Percentiles rank a stretch among this genome's conserved stretches.
These are phyloP conservation scores for Dryobota labecula DNA, from an alignment of 2,888 invertebrate species.

Conservation along the genomic window DNA sequence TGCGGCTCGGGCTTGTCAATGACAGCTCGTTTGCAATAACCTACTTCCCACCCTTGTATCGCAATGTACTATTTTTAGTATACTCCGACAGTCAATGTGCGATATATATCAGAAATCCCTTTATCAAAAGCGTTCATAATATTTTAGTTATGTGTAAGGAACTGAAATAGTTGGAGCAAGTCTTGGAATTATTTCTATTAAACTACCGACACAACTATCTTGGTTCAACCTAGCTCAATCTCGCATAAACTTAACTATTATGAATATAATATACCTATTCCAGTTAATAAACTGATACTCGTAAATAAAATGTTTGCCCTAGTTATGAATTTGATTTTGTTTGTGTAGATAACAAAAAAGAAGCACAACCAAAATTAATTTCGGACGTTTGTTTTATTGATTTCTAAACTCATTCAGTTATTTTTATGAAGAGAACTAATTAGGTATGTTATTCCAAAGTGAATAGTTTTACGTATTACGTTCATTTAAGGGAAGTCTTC, in stretches of 20 bases:
- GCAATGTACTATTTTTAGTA: too few species aligned
- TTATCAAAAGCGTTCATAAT: conserved; percentile 19
- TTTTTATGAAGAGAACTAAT: background rate
- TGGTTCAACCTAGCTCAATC: conserved; percentile 27
- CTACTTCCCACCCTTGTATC: too few species aligned
- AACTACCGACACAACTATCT: conserved; percentile 42
- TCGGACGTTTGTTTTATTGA: background rate
- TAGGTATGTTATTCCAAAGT: background rate
- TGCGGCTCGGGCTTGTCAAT: too few species aligned
- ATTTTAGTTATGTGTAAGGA: conserved; percentile 33
- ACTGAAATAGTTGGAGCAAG: conserved; percentile 40
- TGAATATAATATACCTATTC: background rate
- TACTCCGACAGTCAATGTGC: background rate
- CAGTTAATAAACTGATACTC: background rate
- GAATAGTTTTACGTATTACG: background rate
- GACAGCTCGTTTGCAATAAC: too few species aligned
- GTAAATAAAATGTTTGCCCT: background rate
- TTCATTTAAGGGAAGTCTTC: too few species aligned
- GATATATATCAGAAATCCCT: background rate
- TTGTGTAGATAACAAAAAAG: background rate
- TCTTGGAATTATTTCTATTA: conserved; percentile 47
- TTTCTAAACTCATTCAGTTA: background rate
- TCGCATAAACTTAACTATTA: conserved; percentile 4
- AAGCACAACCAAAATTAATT: background rate
- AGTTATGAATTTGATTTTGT: background rate